A percentile compares a stretch with the other conserved stretches of the same genome.
These are phyloP conservation scores for Calcarius lapponicus DNA, from an alignment of 2,797 vertebrate genomes.

Conservation along the genomic window DNA sequence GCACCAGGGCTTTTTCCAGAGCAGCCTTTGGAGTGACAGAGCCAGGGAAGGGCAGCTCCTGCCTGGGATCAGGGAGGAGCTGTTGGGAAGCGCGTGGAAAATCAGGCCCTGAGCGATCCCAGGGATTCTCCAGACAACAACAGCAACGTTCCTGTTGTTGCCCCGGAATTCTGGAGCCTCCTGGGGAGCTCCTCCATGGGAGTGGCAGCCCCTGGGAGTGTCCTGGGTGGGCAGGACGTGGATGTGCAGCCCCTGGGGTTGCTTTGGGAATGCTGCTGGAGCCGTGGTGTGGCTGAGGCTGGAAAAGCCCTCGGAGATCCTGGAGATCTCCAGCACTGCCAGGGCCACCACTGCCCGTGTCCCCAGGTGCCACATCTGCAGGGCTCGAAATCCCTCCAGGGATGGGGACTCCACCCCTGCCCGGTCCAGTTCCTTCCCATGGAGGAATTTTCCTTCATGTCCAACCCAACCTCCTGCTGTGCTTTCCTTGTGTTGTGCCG, in stretches of 20 bases:
- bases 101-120: background rate
- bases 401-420: background rate
- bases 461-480: background rate
- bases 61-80: background rate
- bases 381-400: background rate
- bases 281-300: fast-evolving
- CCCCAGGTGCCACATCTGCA: background rate
- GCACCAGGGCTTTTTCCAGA: background rate
- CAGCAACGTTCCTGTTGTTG: background rate
- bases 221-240: background rate
- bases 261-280: background rate
- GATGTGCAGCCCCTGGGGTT: background rate
- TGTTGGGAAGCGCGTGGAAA: background rate
- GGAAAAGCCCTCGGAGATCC: background rate
- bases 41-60: background rate
- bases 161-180: background rate
- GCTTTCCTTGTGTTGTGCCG: background rate
- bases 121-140: background rate
- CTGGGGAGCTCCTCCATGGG: fast-evolving
- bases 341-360: fast-evolving
- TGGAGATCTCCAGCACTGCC: background rate
- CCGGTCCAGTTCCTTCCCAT: background rate
- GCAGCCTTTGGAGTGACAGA: background rate
- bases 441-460: fast-evolving
- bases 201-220: no score